A percentile compares a stretch with the other conserved stretches of the same genome.
These are phyloP conservation scores for Geotrupes spiniger DNA, from an alignment of 2,888 invertebrate species.

Conservation along the genomic window DNA sequence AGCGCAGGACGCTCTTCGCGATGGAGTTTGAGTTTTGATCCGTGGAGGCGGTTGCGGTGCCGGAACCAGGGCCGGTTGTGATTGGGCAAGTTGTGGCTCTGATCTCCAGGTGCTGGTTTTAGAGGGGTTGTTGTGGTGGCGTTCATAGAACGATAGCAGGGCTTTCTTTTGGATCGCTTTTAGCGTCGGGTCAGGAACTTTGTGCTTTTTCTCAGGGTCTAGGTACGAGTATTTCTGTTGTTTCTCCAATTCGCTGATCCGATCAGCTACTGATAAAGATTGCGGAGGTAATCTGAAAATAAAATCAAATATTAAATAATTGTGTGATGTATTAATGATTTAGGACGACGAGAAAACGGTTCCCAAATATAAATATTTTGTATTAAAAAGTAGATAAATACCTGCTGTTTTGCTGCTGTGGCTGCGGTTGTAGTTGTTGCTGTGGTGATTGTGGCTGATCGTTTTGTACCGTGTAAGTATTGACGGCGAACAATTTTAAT, in stretches of 20 bases:
- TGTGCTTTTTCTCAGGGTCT: constrained; percentile 71
- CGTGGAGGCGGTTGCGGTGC: constrained; percentile 49
- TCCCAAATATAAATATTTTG: too few species aligned
- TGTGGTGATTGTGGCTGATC: constrained; percentile 23
- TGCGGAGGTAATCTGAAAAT: constrained; percentile 44
- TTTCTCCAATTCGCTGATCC: constrained; percentile 64
- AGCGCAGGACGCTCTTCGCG: constrained; percentile 64
- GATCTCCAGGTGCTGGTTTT: constrained; percentile 54
- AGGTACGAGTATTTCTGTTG: constrained; percentile 64
- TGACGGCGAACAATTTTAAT: constrained; percentile 66
- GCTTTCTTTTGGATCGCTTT: constrained; percentile 84
- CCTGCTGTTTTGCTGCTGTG: constrained; percentile 19
- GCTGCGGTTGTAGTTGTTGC: constrained; percentile 34
- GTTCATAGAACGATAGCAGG: constrained; percentile 74
- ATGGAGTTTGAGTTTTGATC: constrained; percentile 50
- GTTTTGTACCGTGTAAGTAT: constrained; percentile 63
- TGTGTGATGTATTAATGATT: too few species aligned
- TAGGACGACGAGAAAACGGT: too few species aligned
- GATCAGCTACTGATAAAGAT: constrained; percentile 63
- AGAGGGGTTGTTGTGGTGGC: constrained; percentile 55
- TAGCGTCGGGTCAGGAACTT: constrained; percentile 68
- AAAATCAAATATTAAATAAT: constrained; percentile 7
- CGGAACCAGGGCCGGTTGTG: constrained; percentile 32
- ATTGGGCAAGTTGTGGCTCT: constrained; percentile 56
- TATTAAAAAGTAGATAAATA: constrained; percentile 12